Conservation (phyloP, 1,140 invertebrate genomes). For the Lasioglossum baleicum region DNA sequence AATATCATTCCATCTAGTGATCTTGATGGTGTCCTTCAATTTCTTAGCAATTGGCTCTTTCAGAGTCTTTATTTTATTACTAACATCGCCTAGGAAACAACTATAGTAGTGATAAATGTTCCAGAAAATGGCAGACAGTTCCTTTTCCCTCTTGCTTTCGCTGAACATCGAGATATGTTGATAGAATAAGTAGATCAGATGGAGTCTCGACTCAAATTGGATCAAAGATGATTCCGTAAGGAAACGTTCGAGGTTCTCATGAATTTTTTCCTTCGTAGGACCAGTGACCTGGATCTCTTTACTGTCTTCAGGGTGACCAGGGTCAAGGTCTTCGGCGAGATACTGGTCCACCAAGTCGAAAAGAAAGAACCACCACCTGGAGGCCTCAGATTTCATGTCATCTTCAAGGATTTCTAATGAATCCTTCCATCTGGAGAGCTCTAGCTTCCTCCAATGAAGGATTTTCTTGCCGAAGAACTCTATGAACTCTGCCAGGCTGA, state of each 20-base stretch:
- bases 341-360: slow-evolving; percentile 85
- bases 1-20: slow-evolving; percentile 96
- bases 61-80: slow-evolving; percentile 83
- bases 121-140: slow-evolving; percentile 87
- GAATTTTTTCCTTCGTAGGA: slow-evolving; percentile 72
- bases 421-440: slow-evolving; percentile 92
- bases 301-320: not conserved
- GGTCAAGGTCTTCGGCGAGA: slow-evolving; percentile 30
- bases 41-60: slow-evolving; percentile 93
- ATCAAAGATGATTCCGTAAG: slow-evolving; percentile 91
- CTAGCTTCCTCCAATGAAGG: slow-evolving; percentile 90
- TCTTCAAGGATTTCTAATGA: slow-evolving; percentile 84
- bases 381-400: slow-evolving; percentile 83
- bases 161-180: slow-evolving; percentile 84
- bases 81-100: slow-evolving; percentile 87
- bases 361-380: slow-evolving; percentile 95
- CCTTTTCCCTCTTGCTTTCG: slow-evolving; percentile 76
- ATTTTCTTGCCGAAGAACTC: not conserved
- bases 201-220: slow-evolving; percentile 90
- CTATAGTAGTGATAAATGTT: slow-evolving; percentile 93
- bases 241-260: slow-evolving; percentile 86
- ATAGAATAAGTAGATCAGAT: slow-evolving; percentile 89
- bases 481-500: slow-evolving; percentile 88
- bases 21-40: slow-evolving; percentile 95
- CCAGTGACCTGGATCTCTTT: not conserved